A percentile compares a stretch with the other conserved stretches of the same genome.
Evolutionary conservation across 2,113 vertebrate genomes (phyloP).

Genomic region (Prietella phreatophila): DNA sequence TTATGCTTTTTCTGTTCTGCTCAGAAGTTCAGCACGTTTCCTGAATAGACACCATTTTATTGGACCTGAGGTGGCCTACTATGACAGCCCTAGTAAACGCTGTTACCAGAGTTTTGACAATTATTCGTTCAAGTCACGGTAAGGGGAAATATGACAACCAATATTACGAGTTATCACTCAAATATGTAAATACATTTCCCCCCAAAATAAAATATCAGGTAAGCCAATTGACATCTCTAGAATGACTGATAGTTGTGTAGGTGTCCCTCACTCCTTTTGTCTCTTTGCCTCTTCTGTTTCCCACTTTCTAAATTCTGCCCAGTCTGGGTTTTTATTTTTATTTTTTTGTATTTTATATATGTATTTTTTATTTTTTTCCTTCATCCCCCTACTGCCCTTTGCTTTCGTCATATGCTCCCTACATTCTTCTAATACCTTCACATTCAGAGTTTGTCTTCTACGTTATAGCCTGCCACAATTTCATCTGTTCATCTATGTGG

Average conservation of each 20-base stretch:
- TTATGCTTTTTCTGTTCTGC: slow-evolving; percentile 46
- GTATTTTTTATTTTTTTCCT: too few relatives aligned
- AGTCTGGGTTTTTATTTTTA: neutral
- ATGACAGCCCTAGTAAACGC: slow-evolving; percentile 69
- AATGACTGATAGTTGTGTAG: neutral
- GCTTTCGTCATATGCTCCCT: neutral
- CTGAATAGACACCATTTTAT: slow-evolving; percentile 69
- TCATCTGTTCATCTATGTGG: neutral
- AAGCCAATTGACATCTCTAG: neutral
- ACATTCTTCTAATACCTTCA: neutral
- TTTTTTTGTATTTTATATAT: too few relatives aligned
- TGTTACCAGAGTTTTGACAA: slow-evolving; percentile 76
- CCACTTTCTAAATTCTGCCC: neutral
- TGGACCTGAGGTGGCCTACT: slow-evolving; percentile 72
- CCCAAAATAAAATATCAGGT: neutral
- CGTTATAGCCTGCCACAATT: neutral
- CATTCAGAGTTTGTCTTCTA: neutral
- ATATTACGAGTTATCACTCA: neutral
- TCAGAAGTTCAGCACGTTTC: slow-evolving; percentile 70
- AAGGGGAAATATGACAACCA: slow-evolving; percentile 31
- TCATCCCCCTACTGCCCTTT: neutral
- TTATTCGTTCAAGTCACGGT: slow-evolving; percentile 76
- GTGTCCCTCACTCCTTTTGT: neutral
- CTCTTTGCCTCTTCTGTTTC: neutral
- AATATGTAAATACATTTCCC: neutral